Base-by-base conservation (phyloP, 2,888 invertebrate species). In the Ennomos fuscantarius region DNA sequence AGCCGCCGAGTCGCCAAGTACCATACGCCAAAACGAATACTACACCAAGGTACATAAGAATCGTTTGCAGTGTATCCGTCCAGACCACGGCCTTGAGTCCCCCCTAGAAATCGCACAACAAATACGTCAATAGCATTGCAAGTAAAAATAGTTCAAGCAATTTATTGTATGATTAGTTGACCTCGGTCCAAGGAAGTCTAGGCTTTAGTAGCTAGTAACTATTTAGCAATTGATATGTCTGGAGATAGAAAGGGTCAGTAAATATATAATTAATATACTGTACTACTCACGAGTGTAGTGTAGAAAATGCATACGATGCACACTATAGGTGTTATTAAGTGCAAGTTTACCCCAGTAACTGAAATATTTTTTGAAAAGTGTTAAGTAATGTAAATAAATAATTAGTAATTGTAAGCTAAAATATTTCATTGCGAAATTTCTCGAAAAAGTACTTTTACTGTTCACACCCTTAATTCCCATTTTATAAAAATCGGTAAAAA, bases 271-370 rank as follows among this genome's bases (percentile, higher is more conserved):
- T 8, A 9, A 10, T 9, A n/a, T 2, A 2, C 1, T 15, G 24
- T 24, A 24, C 24, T 74, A 93, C 95, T 95, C 90, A 97, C 97
- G 82, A 97, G 82, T 60, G 97, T 96, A 0, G 98, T 98, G 86
- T 98, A 98, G 87, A 98, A 97, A 67, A 97, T 98, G 88, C 97
- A 97, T n/a, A 97, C 96, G 36, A 96, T 85, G 81, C 97, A 97
- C 1, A 97, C 96, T 24, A 96, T 93, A 0, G 96, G 94, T 9
- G 97, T 95, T 32, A 97, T 95, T 64, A 96, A 86, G 87, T 97
- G 97, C 33, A 97, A 90, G 70, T 96, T 95, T 59, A 97, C 93
- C 33, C 97, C 97, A 46, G 97, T 97, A 48, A 97, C 97, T 96
- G 93, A 64, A 93, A 67, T 62, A 48, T 33, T 46, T 6, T 24